These are phyloP conservation scores for Champsocephalus esox DNA, from an alignment of 2,797 vertebrate genomes.

Conservation along the genomic window DNA sequence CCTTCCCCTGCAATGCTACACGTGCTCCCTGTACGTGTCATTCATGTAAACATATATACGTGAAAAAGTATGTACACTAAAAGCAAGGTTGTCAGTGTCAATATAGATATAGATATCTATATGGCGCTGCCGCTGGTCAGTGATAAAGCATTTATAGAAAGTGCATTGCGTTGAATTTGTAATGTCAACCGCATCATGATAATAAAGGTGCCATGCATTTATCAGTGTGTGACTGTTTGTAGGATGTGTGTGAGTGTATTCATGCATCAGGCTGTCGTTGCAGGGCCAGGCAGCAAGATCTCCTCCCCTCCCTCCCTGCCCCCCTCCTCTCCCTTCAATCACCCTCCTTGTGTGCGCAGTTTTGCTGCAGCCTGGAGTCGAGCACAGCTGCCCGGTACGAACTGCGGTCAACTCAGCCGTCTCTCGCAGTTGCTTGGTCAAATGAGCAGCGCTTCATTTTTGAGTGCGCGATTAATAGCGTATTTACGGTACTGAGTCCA, in stretches of 20 bases:
- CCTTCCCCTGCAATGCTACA: background rate
- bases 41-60: constrained; percentile 2
- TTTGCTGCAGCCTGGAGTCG: constrained; percentile 58
- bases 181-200: background rate
- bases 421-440: too few species aligned
- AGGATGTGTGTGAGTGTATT: constrained; percentile 12
- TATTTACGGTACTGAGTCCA: too few species aligned
- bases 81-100: background rate
- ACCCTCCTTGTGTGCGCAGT: constrained; percentile 53
- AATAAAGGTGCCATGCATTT: constrained; percentile 43
- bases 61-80: background rate
- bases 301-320: constrained; percentile 17
- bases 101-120: too few species aligned
- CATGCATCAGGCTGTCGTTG: constrained; percentile 43
- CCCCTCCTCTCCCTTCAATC: background rate
- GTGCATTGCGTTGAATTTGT: constrained; percentile 18
- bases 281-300: constrained; percentile 48
- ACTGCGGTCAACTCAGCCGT: too few species aligned
- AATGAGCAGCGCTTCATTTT: too few species aligned
- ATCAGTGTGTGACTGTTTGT: background rate
- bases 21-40: background rate
- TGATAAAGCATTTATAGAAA: background rate
- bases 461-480: too few species aligned
- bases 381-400: constrained; percentile 46
- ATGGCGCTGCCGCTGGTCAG: background rate